Base-by-base conservation (phyloP, 2,888 invertebrate species). In the Drepanosiphum platanoidis region DNA sequence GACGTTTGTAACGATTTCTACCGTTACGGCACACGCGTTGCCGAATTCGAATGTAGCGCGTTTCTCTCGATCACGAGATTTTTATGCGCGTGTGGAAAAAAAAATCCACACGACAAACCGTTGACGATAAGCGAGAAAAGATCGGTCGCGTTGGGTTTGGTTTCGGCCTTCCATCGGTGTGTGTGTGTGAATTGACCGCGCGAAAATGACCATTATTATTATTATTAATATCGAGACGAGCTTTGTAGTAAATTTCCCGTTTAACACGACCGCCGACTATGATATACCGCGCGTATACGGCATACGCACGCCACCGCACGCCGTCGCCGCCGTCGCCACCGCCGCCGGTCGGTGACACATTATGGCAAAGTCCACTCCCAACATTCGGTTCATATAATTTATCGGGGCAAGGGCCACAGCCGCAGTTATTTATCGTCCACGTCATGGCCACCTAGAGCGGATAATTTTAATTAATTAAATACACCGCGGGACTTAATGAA, bases 401-500 rank as follows among this genome's bases (percentile, higher is more conserved):
- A 82, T 64, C 34, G 74, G 39, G 72, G 61, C 18, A 36, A 72
- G 64, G 61, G 52, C 66, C 39, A 18, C 79, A 22, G 36, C 42
- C 74, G 7, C 71, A 30, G 78, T 86, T 78, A 79, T 86, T 86
- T 86, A 86, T 79, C 18, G 84, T 34, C 32, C 78, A 46, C 77
- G 79, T 79, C 70, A 58, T n/a, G 86, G 61, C 79, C 78, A 86
- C 86, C 71, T 86, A 78, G 86, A 79, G 79, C 32, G 72, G 70
- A 71, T 86, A 46, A 86, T 80, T 80, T 71, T 80, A 86, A 86
- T 80, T 80, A 80, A 78, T 86, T 86, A 86, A 79, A 79, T 39
- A 70, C 58, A 71, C 70, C 75, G 58, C 36, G 61, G 39, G 66
- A 86, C 78, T 86, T 86, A 86, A 80, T 64, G 79, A 78, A 80